Percentiles rank a stretch among this genome's conserved stretches.
These are phyloP conservation scores for Cryptocephalus moraei DNA, from an alignment of 2,888 invertebrate genomes.

Conservation along the genomic window DNA sequence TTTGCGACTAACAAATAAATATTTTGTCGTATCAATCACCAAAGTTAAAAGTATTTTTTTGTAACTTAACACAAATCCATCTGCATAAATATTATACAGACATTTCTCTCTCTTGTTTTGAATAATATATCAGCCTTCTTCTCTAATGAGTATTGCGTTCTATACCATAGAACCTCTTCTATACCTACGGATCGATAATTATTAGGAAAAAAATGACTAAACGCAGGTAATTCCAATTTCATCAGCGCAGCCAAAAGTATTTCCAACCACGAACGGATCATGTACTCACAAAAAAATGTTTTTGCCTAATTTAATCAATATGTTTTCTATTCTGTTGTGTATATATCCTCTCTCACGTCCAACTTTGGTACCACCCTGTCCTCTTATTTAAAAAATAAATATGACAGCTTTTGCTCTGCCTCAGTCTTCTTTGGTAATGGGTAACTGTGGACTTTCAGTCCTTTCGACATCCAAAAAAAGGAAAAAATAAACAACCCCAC, in stretches of 20 bases:
- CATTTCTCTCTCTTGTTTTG: too few relatives aligned
- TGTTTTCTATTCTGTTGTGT: too few relatives aligned
- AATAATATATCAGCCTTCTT: constrained; percentile 33
- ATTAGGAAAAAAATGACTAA: neutral
- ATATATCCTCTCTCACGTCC: neutral
- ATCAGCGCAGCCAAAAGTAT: neutral
- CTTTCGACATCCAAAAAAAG: constrained; percentile 15
- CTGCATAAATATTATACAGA: too few relatives aligned
- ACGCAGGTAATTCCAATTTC: neutral
- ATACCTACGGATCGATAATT: neutral
- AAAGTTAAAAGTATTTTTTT: too few relatives aligned
- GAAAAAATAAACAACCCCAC: constrained; percentile 2
- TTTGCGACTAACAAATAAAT: too few relatives aligned
- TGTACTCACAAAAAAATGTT: too few relatives aligned
- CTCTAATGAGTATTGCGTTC: constrained; percentile 36
- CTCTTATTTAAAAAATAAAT: constrained; percentile 25
- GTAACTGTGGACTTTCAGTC: constrained; percentile 37
- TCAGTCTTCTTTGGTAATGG: constrained; percentile 50
- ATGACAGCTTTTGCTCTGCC: constrained; percentile 29
- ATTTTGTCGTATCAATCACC: too few relatives aligned
- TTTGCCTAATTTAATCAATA: too few relatives aligned
- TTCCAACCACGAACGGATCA: too few relatives aligned
- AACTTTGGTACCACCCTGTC: neutral
- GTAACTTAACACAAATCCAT: too few relatives aligned
- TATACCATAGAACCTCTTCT: constrained; percentile 6